Percentiles rank a stretch among this genome's conserved stretches.
These are phyloP conservation scores for Geopemphigus sp. DNA, from an alignment of 1,140 invertebrate genomes.

Conservation along the genomic window DNA sequence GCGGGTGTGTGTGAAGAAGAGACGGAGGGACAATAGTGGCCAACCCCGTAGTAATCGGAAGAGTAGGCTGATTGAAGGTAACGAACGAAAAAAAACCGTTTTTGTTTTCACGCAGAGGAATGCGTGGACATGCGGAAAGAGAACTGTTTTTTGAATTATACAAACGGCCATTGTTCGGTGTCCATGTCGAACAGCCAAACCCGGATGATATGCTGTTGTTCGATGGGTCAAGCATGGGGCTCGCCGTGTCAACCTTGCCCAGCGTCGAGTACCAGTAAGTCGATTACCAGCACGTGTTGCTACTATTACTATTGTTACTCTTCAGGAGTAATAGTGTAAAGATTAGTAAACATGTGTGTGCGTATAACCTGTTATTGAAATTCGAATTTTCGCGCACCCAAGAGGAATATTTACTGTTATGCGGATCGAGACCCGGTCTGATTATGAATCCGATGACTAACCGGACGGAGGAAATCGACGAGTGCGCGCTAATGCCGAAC, in stretches of 20 bases:
- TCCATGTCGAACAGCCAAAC: conserved; percentile 77
- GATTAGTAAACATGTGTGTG: too few species aligned
- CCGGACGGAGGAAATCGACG: conserved; percentile 71
- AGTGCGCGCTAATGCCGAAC: conserved; percentile 78
- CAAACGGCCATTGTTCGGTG: conserved; percentile 65
- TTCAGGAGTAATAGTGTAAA: too few species aligned
- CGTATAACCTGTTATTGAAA: too few species aligned
- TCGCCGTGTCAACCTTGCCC: conserved; percentile 77
- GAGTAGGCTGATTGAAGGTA: too few species aligned
- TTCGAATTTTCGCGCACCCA: not conserved
- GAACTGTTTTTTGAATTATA: conserved; percentile 72
- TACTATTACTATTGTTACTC: conserved; percentile 52
- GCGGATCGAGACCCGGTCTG: conserved; percentile 67
- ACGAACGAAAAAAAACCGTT: too few species aligned
- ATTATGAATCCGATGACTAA: conserved; percentile 77
- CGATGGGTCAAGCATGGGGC: conserved; percentile 83
- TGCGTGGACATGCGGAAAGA: conserved; percentile 83
- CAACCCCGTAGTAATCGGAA: too few species aligned
- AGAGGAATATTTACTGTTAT: conserved; percentile 64
- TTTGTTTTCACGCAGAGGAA: conserved; percentile 74
- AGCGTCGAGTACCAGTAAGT: conserved; percentile 64
- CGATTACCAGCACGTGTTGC: too few species aligned
- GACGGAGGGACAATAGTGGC: too few species aligned
- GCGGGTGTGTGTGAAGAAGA: too few species aligned
- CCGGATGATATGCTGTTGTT: conserved; percentile 83